Evolutionary conservation across 2,888 invertebrate species (phyloP).

Genomic region (Callyntrura sp.): DNA sequence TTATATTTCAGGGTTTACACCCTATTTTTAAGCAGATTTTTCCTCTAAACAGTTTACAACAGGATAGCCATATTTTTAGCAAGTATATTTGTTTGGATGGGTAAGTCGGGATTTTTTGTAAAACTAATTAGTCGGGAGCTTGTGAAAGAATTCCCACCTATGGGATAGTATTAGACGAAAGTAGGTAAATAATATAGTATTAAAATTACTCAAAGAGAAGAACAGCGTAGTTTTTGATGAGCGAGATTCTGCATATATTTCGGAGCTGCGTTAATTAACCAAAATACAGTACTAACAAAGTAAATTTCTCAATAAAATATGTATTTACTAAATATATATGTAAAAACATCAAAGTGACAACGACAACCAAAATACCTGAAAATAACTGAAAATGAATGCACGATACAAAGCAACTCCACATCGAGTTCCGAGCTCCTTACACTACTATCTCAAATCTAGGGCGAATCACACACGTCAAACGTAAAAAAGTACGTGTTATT

Average conservation of each 20-base stretch:
- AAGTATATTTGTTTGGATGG: no score
- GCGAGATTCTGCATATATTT: neutral
- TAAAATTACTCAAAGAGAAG: no score
- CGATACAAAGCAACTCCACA: neutral
- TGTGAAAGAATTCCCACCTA: no score
- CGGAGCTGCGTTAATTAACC: neutral
- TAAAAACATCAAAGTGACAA: neutral
- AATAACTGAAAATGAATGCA: slow-evolving; percentile 1
- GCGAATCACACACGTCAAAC: slow-evolving; percentile 56
- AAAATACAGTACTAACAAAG: slow-evolving; percentile 1
- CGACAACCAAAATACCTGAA: neutral
- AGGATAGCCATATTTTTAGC: no score
- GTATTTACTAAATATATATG: neutral
- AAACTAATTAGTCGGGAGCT: no score
- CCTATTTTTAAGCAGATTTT: no score
- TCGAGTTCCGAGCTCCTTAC: slow-evolving; percentile 1
- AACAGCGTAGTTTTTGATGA: neutral
- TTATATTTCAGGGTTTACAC: no score
- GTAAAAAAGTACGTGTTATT: slow-evolving; percentile 55
- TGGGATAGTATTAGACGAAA: no score
- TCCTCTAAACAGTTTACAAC: no score
- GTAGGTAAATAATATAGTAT: no score
- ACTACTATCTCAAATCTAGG: slow-evolving; percentile 52
- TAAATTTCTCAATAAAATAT: slow-evolving; percentile 6
- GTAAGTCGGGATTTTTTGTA: no score